Base-by-base conservation (phyloP, 2,797 vertebrate species). In the Luscinia luscinia region DNA sequence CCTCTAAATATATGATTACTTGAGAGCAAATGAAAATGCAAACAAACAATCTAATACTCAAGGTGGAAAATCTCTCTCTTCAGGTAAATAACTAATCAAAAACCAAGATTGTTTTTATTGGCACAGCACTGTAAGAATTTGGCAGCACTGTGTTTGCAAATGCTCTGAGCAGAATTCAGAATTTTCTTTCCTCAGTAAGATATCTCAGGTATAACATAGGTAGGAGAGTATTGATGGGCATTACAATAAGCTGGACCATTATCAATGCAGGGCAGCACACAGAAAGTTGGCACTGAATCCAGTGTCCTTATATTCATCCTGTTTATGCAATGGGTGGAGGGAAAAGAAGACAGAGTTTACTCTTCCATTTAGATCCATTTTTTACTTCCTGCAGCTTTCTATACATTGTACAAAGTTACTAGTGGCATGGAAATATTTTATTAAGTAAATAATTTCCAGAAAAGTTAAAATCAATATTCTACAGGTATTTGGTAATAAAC, bases 51-150 rank as follows among this genome's bases (percentile, higher is more conserved):
- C 55, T 96, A 72, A 94, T 89, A 57, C 38, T 92, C 94, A 95
- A 80, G 81, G 54, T 81, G 40, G 86, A 92, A 86, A 96, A 93
- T 85, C 54, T 90, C 58, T 72, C 89, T 97, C 82, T 94, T 94
- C 77, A 88, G 68, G 87, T 95, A 94, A 97, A 97, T 83, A 96
- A 93, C 63, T 83, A 95, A 97, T 93, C 73, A 96, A 92, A 90
- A 96, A 27, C 5, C 13, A 69, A 86, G 41, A 62, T 45, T 12
- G 1, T 41, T 87, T 95, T 68, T 87, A 55, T 57, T 93, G 86
- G 75, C 78, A 89, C 22, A 46, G 3, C 28, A 36, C 51, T 85
- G 21, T 74, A 83, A 80, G 70, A 68, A 92, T 74, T 87, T 95
- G 72, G 54, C 64, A 89, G 49, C 26, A 21, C 20, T 80, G 8